Base-by-base conservation (phyloP, 2,888 invertebrate species). In the Brachyptera risi region DNA sequence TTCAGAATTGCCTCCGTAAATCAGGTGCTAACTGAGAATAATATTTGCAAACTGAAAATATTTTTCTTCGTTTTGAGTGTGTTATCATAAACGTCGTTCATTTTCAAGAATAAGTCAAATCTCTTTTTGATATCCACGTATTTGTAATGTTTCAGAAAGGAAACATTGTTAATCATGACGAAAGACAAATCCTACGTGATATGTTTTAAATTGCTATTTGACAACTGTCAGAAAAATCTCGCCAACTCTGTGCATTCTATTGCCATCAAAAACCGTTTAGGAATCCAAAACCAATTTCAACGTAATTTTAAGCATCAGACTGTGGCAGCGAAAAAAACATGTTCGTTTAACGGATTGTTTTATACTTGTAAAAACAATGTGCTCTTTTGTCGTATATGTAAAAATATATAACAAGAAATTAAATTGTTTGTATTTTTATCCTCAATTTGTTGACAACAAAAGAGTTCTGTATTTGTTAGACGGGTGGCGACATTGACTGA, bases 261-360 rank as follows among this genome's bases (percentile, higher is more conserved):
- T 54, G 17, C 37, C 54, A 54, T 54, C 37, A 54, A 54, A 54
- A 37, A 37, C 54, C 54, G 19, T 23, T 54, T 35, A 35, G 54
- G 35, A 21, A 37, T 54, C 21, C 51, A 51, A 44, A 31, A 27
- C 19, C n/a, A 51, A 31, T 51, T 51, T 26, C 54, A 21, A 19
- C 2, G 3, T 35, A 19, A 54, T 51, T 51, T 51, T 49, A 17
- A 31, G 17, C 50, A 7, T 11, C n/a, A n/a, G n/a, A n/a, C n/a
- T n/a, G n/a, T n/a, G n/a, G n/a, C n/a, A n/a, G n/a, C n/a, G n/a
- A n/a, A n/a, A n/a, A n/a, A n/a, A n/a, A n/a, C n/a, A n/a, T n/a
- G n/a, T n/a, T n/a, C n/a, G n/a, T n/a, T n/a, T n/a, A n/a, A n/a
- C n/a, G n/a, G n/a, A n/a, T n/a, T n/a, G n/a, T n/a, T n/a, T n/a